Percentiles rank a stretch among this genome's conserved stretches.
Conservation (phyloP, 64 coral and sea anemone genomes). For the Orbicella faveolata region DNA sequence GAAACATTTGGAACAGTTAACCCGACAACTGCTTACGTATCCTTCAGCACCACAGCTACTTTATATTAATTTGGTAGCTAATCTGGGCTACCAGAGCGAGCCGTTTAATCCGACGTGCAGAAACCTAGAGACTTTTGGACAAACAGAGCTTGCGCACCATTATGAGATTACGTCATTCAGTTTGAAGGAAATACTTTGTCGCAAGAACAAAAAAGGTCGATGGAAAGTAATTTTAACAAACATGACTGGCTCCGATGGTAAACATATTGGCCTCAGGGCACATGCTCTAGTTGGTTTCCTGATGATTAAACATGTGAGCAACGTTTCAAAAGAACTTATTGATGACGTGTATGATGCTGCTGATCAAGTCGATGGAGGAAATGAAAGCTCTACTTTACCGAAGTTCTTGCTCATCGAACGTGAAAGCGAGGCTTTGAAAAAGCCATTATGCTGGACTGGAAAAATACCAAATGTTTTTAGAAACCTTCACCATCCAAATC, state of each 20-base stretch:
- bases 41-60: too few relatives aligned
- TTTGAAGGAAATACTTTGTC: slow-evolving; percentile 60
- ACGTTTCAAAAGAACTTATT: too few relatives aligned
- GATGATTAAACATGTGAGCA: slow-evolving; percentile 28
- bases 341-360: too few relatives aligned
- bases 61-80: too few relatives aligned
- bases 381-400: neutral
- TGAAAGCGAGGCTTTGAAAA: neutral
- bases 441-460: slow-evolving; percentile 72
- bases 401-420: neutral
- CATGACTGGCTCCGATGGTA: slow-evolving; percentile 46
- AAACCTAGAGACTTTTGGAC: slow-evolving; percentile 69
- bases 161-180: slow-evolving; percentile 64
- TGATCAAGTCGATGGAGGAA: neutral
- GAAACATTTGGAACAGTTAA: too few relatives aligned
- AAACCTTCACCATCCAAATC: neutral
- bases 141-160: slow-evolving; percentile 29
- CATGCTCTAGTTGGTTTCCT: slow-evolving; percentile 59
- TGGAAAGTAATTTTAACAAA: neutral
- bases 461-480: slow-evolving; percentile 55
- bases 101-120: neutral
- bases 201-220: neutral
- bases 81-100: too few relatives aligned
- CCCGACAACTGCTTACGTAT: too few relatives aligned
- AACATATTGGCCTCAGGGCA: slow-evolving; percentile 51